Base-by-base conservation (phyloP, 2,888 invertebrate genomes). In the Brachycybe producta region DNA sequence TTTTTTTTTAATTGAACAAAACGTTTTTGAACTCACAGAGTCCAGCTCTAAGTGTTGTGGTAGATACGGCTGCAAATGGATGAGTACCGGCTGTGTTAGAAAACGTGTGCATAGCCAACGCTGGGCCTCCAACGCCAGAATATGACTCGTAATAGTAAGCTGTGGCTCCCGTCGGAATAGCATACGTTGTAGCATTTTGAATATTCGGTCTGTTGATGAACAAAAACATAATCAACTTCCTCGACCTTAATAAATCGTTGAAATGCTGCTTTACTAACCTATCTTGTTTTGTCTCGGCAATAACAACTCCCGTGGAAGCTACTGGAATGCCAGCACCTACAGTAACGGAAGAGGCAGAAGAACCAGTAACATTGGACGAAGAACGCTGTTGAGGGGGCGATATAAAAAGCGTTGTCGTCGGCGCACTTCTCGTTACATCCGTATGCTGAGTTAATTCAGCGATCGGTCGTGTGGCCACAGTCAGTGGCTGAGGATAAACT, bases 281-380 rank as follows among this genome's bases (percentile, higher is more conserved):
- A 23, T 49, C 49, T 21, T 23, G 15, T 27, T 35, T 42, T 15
- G 40, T 21, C 19, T 49, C 49, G 30, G 32, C 23, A 7, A 34
- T 23, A 23, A 49, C 17, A 24, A 32, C 42, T 11, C 34, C 43
- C 5, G 49, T 17, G 39, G 30, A 36, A 36, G 30, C 23, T 17
- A 13, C 23, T 39, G 21, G 46, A 30, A 28, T 45, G 41, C 21
- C 21, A 41, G 21, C 15, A 57, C 57, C 52, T 55, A 58, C 3
- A 54, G 50, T 30, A 50, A 32, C 49, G 35, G 56, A 41, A 26
- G 56, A 53, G n/a, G 56, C 39, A 7, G 57, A 42, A 30, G 57
- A 42, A 13, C 56, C 55, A 17, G 56, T 56, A 48, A 63, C 61
- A 49, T 60, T 61, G n/a, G 64, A 60, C 15, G 62, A 59, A 4